Percentiles rank a stretch among this genome's conserved stretches.
phyloP scores from a whole-genome alignment of 2,888 invertebrate species.

The Hydrotaea cyrtoneurina region DNA sequence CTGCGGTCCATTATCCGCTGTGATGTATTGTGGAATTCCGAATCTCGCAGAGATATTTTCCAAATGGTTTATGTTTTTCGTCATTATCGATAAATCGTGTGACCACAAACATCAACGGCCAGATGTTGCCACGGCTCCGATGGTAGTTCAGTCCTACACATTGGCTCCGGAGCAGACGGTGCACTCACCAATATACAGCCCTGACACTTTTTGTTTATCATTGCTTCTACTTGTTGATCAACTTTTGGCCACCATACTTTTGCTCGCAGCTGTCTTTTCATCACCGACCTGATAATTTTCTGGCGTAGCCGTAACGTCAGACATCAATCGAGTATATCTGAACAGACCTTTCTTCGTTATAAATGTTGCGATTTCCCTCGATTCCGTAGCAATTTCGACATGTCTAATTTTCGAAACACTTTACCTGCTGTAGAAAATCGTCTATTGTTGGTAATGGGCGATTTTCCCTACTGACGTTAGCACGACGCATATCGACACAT shows the following conservation, averaged over 20 bases:
- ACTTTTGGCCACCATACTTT: slow-evolving; percentile 37
- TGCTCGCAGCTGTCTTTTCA: slow-evolving; percentile 24
- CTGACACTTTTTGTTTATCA: slow-evolving; percentile 36
- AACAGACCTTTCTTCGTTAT: background rate
- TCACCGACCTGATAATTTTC: background rate
- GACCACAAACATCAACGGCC: slow-evolving; percentile 67
- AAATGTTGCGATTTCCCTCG: background rate
- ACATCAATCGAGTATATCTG: background rate
- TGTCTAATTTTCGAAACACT: no score
- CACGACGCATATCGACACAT: background rate
- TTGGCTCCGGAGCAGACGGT: slow-evolving; percentile 68
- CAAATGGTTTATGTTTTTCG: slow-evolving; percentile 37
- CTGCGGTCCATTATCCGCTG: slow-evolving; percentile 54
- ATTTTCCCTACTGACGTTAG: background rate
- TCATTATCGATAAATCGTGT: slow-evolving; percentile 52
- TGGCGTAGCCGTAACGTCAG: no score
- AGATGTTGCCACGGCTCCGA: slow-evolving; percentile 54
- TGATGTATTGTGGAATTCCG: slow-evolving; percentile 40
- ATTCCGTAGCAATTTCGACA: no score
- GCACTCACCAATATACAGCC: no score
- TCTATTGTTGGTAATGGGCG: slow-evolving; percentile 5
- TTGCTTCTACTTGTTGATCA: slow-evolving; percentile 69
- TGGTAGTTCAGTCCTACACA: slow-evolving; percentile 67
- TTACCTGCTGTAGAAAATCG: slow-evolving; percentile 7
- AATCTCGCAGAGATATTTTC: slow-evolving; percentile 44